A percentile compares a stretch with the other conserved stretches of the same genome.
Conservation (phyloP, 2,797 vertebrate species). For the Stomatorhinus walkeri region DNA sequence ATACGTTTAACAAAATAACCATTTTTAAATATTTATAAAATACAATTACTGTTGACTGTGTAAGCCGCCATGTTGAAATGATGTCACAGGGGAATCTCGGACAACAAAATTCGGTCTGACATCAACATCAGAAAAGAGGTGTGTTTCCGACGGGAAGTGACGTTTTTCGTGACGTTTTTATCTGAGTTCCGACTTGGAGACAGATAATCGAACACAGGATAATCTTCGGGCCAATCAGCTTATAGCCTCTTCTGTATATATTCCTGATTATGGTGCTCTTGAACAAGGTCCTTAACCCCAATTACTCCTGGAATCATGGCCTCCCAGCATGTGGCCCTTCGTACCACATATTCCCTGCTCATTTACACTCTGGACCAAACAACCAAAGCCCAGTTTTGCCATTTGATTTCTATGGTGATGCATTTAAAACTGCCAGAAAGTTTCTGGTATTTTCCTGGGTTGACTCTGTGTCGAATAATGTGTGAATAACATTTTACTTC, state of each 20-base stretch:
- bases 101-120: background rate
- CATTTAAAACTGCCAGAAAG: conserved; percentile 22
- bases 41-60: background rate
- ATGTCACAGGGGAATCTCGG: background rate
- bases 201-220: background rate
- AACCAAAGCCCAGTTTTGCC: conserved; percentile 10
- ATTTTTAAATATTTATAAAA: background rate
- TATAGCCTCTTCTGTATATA: background rate
- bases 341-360: background rate
- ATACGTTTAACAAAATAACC: background rate
- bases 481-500: background rate
- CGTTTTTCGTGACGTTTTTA: background rate
- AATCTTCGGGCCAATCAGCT: background rate
- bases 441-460: background rate
- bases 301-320: background rate
- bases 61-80: background rate
- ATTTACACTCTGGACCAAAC: background rate
- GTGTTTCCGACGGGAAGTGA: background rate
- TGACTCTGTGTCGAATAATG: background rate
- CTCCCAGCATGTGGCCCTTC: background rate
- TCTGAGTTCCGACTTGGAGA: background rate
- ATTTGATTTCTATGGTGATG: conserved; percentile 40
- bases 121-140: background rate
- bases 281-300: background rate
- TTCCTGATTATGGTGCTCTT: background rate